These are phyloP conservation scores for Apodemus speciosus DNA, from an alignment of 2,113 vertebrate genomes.

Conservation along the genomic window DNA sequence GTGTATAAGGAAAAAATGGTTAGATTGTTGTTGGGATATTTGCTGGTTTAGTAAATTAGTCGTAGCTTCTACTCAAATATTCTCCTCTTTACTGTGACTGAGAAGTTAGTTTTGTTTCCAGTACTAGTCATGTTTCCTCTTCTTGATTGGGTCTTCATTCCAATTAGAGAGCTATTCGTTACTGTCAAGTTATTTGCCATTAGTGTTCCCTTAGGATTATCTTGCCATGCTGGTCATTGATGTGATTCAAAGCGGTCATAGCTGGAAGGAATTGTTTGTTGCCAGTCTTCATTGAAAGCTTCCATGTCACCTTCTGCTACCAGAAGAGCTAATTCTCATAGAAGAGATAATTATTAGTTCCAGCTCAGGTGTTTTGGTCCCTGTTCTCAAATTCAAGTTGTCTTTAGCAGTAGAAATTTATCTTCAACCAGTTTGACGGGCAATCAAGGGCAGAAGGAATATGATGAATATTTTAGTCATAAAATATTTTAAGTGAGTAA, in stretches of 20 bases:
- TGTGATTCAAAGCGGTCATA: background rate
- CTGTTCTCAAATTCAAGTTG: background rate
- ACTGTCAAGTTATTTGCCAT: background rate
- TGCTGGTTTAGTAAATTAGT: background rate
- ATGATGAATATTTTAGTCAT: background rate
- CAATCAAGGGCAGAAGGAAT: too few species aligned
- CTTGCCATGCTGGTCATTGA: too few species aligned
- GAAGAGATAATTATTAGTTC: background rate
- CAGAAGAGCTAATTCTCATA: background rate
- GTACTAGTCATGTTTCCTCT: background rate
- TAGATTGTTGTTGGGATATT: background rate
- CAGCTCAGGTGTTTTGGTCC: too few species aligned
- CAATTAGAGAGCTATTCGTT: background rate
- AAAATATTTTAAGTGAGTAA: background rate
- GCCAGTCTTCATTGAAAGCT: background rate
- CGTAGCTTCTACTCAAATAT: background rate
- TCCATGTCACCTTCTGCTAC: background rate
- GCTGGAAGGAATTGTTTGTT: background rate
- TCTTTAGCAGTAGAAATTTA: background rate
- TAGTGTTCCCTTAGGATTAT: background rate
- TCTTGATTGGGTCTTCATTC: background rate
- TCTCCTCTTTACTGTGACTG: background rate
- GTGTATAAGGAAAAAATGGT: background rate
- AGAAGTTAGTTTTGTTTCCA: background rate
- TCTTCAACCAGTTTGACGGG: too few species aligned